phyloP scores from a whole-genome alignment of 2,113 vertebrate species.

The Platanista minor region DNA sequence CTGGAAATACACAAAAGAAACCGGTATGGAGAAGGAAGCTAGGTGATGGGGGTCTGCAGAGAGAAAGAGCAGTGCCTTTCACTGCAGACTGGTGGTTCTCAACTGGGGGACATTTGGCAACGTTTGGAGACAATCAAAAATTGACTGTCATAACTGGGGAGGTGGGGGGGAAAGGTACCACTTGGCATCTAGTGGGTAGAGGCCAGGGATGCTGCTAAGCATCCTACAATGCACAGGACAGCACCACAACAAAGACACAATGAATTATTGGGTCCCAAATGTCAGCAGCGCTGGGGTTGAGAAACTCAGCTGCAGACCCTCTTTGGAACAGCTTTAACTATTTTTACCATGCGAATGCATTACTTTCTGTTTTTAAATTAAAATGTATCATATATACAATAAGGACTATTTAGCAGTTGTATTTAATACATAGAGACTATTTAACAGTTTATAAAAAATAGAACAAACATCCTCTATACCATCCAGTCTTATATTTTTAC shows the following conservation, averaged over 20 bases:
- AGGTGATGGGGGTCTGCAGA: accelerated
- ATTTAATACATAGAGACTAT: not conserved
- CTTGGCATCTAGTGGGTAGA: not conserved
- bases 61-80: no score
- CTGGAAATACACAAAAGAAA: not conserved
- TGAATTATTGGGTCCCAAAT: accelerated
- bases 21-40: not conserved
- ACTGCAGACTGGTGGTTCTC: not conserved
- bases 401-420: not conserved
- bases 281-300: accelerated
- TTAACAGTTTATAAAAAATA: not conserved
- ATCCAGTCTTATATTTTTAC: not conserved
- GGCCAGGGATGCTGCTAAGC: not conserved
- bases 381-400: not conserved
- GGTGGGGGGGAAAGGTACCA: not conserved
- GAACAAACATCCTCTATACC: not conserved
- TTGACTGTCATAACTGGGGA: not conserved
- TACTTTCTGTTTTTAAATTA: not conserved
- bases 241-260: not conserved
- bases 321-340: not conserved
- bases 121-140: not conserved
- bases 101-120: accelerated
- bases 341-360: not conserved
- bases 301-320: no score
- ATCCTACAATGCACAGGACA: not conserved